Evolutionary conservation across 2,797 vertebrate genomes (phyloP).

Genomic region (Taenioides sp.): DNA sequence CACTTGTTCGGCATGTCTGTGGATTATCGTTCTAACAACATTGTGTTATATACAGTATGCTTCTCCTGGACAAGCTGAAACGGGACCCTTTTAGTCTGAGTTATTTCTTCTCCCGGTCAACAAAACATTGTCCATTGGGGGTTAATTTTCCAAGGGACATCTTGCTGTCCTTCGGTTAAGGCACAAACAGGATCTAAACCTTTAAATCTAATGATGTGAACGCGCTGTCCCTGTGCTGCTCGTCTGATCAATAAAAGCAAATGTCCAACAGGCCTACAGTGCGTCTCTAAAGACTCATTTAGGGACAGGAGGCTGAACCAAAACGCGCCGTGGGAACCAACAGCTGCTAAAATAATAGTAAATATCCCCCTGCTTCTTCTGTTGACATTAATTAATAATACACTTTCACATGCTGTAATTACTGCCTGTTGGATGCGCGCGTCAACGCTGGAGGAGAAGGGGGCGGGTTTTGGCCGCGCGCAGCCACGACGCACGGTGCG

Average conservation of each 20-base stretch:
- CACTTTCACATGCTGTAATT: not conserved
- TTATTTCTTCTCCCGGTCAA: not conserved
- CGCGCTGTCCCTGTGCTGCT: not conserved
- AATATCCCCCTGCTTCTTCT: not conserved
- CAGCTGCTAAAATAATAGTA: not conserved
- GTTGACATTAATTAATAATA: conserved; percentile 8
- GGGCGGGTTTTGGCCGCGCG: conserved; percentile 60
- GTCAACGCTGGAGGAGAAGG: conserved; percentile 34
- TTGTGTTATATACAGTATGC: not conserved
- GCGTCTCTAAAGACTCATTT: not conserved
- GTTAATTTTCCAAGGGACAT: conserved; percentile 3
- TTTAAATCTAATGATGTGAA: not conserved
- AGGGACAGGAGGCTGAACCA: not conserved
- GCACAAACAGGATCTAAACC: not conserved
- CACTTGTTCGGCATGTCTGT: not conserved
- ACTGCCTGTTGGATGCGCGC: conserved; percentile 25
- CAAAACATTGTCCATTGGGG: not conserved
- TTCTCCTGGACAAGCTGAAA: not conserved
- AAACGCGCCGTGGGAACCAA: not conserved
- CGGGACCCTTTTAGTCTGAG: not conserved
- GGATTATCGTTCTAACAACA: not conserved
- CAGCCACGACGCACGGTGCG: conserved; percentile 41
- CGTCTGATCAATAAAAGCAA: conserved; percentile 5
- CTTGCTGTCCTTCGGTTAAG: not conserved
- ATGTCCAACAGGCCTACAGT: not conserved